These are phyloP conservation scores for Melanostigma gelatinosum DNA, from an alignment of 2,113 vertebrate genomes.

Conservation along the genomic window DNA sequence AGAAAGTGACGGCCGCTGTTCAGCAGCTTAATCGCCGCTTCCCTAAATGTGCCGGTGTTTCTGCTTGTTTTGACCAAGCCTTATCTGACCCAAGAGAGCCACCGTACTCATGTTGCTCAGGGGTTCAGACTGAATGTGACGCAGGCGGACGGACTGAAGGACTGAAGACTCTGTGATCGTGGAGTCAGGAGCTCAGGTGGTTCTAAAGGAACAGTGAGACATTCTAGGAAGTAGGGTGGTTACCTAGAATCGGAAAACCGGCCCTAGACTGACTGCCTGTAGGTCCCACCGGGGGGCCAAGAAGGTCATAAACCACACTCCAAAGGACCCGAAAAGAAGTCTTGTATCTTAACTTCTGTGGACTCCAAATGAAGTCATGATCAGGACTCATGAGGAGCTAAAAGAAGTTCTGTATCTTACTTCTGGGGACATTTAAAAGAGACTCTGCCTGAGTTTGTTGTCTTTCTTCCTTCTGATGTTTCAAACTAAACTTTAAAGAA, in stretches of 20 bases:
- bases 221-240: no score
- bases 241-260: background rate
- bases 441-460: no score
- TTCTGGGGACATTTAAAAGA: no score
- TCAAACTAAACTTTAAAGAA: background rate
- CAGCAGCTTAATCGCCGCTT: slow-evolving; percentile 11
- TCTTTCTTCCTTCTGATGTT: background rate
- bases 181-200: background rate
- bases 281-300: background rate
- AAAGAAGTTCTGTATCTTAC: no score
- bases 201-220: background rate
- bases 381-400: no score
- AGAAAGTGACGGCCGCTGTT: slow-evolving; percentile 16
- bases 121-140: slow-evolving; percentile 49
- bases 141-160: background rate
- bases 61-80: slow-evolving; percentile 6
- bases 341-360: no score
- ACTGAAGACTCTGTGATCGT: background rate
- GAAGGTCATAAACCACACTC: background rate
- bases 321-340: background rate
- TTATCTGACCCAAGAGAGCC: slow-evolving; percentile 58
- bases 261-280: background rate
- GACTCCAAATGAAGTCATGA: no score
- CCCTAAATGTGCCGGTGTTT: background rate
- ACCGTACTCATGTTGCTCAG: slow-evolving; percentile 1